Evolutionary conservation across 1,140 invertebrate species (phyloP), one percentile per base, ranked within the genome.

Genomic region (Bombyx mandarina): DNA sequence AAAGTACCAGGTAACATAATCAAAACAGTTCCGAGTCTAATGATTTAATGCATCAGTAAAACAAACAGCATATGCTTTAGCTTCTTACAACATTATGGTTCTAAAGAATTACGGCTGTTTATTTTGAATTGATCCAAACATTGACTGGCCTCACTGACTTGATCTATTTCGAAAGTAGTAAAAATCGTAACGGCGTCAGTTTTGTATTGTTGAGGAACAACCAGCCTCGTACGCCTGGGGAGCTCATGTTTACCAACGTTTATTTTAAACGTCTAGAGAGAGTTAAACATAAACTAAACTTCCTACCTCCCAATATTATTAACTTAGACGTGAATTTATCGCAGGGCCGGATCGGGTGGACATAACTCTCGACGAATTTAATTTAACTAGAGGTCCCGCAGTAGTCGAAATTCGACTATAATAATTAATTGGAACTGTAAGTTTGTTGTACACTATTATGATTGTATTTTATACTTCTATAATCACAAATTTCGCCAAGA

Each of bases 261-360:
- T 57, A 57, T 57, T 57, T 57, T 51, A 44, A 51, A 43, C 48
- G 9, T 12, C 48, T 47, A 47, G 10, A 42, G 7, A 35, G 8
- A 43, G 8, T 57, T 51, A 8, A 56, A 50, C n/a, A 57, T 43
- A 57, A 57, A 57, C 56, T 50, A 44, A 57, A 50, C 35, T 44
- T 43, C 48, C 48, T 45, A 7, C 47, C 12, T 1, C 22, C 56
- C 47, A 44, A 57, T 50, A 51, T 26, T 18, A 50, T 50, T 43
- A 51, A 57, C 47, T 8, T 47, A 49, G 22, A 49, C n/a, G 7
- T 22, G 22, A 49, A 49, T 7, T 47, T 10, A 49, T 7, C 48
- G 22, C 48, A 49, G 48, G 8, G 9, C 7, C 9, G 48, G 7
- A 49, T 18, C n/a, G 2, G n/a, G n/a, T 46, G 8, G 3, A 46